These are phyloP conservation scores for Ctena decussata DNA, from an alignment of 2,888 invertebrate genomes.

Conservation along the genomic window DNA sequence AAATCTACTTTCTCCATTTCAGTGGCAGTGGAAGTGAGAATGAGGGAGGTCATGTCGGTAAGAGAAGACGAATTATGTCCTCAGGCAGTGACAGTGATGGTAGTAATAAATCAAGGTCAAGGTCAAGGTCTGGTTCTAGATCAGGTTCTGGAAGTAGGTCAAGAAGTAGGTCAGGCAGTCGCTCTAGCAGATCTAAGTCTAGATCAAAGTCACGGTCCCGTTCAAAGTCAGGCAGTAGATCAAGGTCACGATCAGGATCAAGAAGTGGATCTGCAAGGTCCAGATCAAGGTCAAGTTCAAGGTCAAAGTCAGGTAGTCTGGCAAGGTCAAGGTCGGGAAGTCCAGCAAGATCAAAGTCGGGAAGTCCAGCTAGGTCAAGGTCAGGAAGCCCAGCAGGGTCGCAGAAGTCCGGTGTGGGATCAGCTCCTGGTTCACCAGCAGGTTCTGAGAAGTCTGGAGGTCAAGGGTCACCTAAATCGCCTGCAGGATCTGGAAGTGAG, in stretches of 20 bases:
- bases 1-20: too few relatives aligned
- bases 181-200: constrained; percentile 84
- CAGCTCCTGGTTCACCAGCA: constrained; percentile 48
- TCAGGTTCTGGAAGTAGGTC: constrained; percentile 55
- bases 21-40: constrained; percentile 74
- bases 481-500: constrained; percentile 28
- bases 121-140: constrained; percentile 88
- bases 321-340: constrained; percentile 85
- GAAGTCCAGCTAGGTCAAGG: constrained; percentile 51
- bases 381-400: constrained; percentile 51
- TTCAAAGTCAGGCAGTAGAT: constrained; percentile 42
- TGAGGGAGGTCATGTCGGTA: constrained; percentile 76
- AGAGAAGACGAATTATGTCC: constrained; percentile 82
- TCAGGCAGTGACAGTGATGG: constrained; percentile 84
- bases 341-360: constrained; percentile 64
- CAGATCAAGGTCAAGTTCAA: constrained; percentile 44
- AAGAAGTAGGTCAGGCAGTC: constrained; percentile 61
- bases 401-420: constrained; percentile 31
- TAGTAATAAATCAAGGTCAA: constrained; percentile 75
- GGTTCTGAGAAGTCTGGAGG: constrained; percentile 60
- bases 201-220: constrained; percentile 46
- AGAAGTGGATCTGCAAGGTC: constrained; percentile 50
- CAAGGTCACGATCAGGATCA: constrained; percentile 53
- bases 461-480: constrained; percentile 41
- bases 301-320: constrained; percentile 66